Evolutionary conservation across 37 sponge, comb jelly and placozoan species (phyloP).

Genomic region (Trichoplax adhaerens): DNA sequence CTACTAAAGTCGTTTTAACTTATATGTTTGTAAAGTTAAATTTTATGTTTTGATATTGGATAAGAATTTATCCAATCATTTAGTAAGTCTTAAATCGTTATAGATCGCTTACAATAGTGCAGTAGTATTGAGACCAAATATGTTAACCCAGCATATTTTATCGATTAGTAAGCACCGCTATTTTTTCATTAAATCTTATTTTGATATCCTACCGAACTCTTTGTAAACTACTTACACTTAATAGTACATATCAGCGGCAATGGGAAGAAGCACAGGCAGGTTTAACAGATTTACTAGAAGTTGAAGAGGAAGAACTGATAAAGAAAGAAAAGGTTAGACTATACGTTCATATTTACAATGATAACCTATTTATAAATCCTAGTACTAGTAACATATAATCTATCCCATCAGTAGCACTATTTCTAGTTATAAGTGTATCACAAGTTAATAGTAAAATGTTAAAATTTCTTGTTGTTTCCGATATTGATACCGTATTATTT

Average conservation of each 20-base stretch:
- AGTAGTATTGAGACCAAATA: no score
- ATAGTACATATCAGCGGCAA: constrained; percentile 51
- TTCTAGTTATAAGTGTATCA: neutral
- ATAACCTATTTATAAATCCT: neutral
- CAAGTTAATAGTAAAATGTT: neutral
- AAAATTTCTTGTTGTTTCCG: neutral
- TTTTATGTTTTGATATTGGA: no score
- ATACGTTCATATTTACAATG: neutral
- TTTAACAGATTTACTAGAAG: constrained; percentile 45
- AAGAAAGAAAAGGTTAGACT: constrained; percentile 65
- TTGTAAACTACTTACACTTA: no score
- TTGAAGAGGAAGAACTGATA: constrained; percentile 45
- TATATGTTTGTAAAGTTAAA: no score
- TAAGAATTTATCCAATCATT: no score
- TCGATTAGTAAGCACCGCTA: no score
- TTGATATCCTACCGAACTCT: no score
- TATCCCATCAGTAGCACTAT: neutral
- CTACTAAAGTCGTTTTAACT: no score
- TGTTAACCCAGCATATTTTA: no score
- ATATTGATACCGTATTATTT: neutral
- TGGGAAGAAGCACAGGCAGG: constrained; percentile 75
- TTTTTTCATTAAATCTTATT: no score
- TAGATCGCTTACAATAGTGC: no score
- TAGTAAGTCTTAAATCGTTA: no score
- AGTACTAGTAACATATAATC: neutral